Evolutionary conservation across 2,113 vertebrate species (phyloP), one percentile per base, ranked within the genome.

Genomic region (Thalassoma bifasciatum): DNA sequence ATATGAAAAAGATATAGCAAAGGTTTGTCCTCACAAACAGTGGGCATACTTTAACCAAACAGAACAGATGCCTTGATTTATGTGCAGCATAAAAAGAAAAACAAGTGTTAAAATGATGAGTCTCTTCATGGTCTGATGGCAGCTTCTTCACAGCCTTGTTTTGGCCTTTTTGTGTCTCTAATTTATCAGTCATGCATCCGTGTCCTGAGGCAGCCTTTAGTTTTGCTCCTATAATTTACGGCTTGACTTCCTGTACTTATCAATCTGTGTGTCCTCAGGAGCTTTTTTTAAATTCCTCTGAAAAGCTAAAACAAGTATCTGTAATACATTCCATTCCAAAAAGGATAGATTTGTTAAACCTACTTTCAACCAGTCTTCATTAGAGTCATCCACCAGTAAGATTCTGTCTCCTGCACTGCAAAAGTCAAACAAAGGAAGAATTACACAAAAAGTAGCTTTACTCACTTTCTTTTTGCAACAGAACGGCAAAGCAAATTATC

Each of bases 351-450:
- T 30, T 59, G 53, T 75, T 4, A 34, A 37, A 65, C 86, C 10
- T 78, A 98, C 98, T 95, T 98, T 99, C 98, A 97, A 99, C 98
- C 98, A 99, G 82, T 99, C 97, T 72, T 98, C 96, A 65, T 95
- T 97, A 56, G 98, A 96, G 81, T 98, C 95, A 64, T 99, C 98
- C 38, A 95, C 92, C 72, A 99, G 86, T 53, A 96, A 93, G 81
- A 99, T 96, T 88, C 95, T 94, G 88, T 99, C 98, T 77, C 98
- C 98, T 34, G 96, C 95, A 68, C 98, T 99, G 82, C 24, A 93
- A 76, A 61, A 37, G 60, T 49, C 14, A 65, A 75, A 69, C n/a
- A 63, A 62, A 54, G 2, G 6, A 67, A 4, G 10, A 63, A 24
- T 38, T 21, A 59, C 4, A 52, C 16, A 64, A 17, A 49, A n/a